Conservation (phyloP, 2,888 invertebrate genomes). For the Antheraea assamensis region DNA sequence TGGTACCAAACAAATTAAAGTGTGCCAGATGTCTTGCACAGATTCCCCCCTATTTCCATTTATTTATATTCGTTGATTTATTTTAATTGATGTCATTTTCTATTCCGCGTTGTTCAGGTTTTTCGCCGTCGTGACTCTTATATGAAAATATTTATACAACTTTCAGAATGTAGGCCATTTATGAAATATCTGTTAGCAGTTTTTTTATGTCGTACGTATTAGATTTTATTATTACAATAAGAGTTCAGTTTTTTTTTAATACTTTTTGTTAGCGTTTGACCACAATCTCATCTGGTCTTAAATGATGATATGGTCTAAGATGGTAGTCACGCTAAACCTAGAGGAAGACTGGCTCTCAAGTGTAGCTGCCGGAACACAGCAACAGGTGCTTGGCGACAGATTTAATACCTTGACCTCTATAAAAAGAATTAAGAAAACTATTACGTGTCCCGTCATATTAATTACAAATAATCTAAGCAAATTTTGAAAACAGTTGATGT, state of each 20-base stretch:
- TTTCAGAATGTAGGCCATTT: background rate
- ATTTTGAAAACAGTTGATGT: background rate
- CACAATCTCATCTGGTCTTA: too few relatives aligned
- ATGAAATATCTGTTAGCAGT: background rate
- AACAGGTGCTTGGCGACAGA: too few relatives aligned
- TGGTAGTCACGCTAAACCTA: too few relatives aligned
- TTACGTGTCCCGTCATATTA: background rate
- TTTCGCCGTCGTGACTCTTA: background rate
- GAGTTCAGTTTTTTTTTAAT: too few relatives aligned
- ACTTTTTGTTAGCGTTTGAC: too few relatives aligned
- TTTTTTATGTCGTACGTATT: background rate
- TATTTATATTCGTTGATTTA: conserved; percentile 65
- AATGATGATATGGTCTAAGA: too few relatives aligned
- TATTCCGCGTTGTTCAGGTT: conserved; percentile 34
- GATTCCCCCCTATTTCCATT: conserved; percentile 64
- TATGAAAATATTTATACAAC: background rate
- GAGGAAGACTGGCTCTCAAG: too few relatives aligned
- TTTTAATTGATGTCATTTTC: conserved; percentile 54
- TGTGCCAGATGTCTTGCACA: conserved; percentile 77
- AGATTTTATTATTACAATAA: too few relatives aligned
- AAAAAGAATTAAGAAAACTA: background rate
- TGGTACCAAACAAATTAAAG: conserved; percentile 79
- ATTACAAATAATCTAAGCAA: background rate
- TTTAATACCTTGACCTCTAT: too few relatives aligned
- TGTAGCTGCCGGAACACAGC: too few relatives aligned